Evolutionary conservation across 2,888 invertebrate genomes (phyloP).

Genomic region (Apodemia zela): DNA sequence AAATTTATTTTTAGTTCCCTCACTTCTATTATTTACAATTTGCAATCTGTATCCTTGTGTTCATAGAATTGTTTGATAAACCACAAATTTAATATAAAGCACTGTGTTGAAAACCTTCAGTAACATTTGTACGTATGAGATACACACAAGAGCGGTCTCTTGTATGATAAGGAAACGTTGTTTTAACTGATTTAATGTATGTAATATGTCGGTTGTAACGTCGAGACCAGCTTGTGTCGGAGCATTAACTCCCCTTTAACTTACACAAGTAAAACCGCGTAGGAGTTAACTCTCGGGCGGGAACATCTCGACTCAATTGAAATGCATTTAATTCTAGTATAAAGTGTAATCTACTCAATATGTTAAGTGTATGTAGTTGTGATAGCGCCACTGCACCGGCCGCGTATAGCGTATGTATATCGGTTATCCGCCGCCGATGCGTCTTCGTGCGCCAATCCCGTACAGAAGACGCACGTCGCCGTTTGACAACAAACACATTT

Average conservation of each 20-base stretch:
- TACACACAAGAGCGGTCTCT: not conserved
- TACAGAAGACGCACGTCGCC: too few relatives aligned
- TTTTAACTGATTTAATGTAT: not conserved
- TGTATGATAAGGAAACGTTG: not conserved
- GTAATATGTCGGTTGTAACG: not conserved
- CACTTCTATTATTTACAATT: too few relatives aligned
- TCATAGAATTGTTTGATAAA: too few relatives aligned
- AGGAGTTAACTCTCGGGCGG: not conserved
- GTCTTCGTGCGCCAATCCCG: not conserved
- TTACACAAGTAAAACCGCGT: not conserved
- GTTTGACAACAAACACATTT: too few relatives aligned
- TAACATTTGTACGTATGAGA: not conserved
- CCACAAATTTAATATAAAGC: not conserved
- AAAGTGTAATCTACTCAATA: conserved; percentile 9
- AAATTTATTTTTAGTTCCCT: too few relatives aligned
- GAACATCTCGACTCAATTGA: not conserved
- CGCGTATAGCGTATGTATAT: not conserved
- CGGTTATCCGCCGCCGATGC: not conserved
- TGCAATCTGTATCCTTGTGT: too few relatives aligned
- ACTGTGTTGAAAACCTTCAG: not conserved
- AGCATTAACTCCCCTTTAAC: not conserved
- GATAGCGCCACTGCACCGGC: not conserved
- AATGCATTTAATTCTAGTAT: conserved; percentile 13
- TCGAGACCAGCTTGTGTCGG: not conserved
- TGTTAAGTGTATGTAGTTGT: conserved; percentile 3